Evolutionary conservation across 2,113 vertebrate genomes (phyloP).

Genomic region (Lontra canadensis): DNA sequence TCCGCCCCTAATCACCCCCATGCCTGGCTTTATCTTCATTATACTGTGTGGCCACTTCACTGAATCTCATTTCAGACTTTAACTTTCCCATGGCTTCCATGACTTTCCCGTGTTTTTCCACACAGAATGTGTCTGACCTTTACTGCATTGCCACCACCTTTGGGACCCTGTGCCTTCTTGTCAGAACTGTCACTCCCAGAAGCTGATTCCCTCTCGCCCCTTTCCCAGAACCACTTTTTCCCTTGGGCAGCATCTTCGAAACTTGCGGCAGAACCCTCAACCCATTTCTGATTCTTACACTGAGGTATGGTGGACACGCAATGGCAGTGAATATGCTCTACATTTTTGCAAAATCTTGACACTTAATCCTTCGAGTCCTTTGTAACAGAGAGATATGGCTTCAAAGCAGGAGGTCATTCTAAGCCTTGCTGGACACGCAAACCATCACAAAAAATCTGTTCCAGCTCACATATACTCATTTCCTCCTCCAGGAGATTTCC

Average conservation of each 20-base stretch:
- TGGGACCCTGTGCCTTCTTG: no score
- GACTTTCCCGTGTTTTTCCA: slow-evolving; percentile 94
- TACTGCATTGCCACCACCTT: no score
- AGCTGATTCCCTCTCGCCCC: no score
- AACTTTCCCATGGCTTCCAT: slow-evolving; percentile 98
- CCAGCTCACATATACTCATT: background rate
- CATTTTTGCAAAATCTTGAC: background rate
- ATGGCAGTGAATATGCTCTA: background rate
- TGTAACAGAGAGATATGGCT: background rate
- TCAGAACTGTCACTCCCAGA: no score
- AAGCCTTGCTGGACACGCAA: background rate
- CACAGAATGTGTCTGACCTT: slow-evolving; percentile 97
- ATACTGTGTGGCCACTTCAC: slow-evolving; percentile 94
- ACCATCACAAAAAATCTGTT: background rate
- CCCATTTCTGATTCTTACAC: background rate
- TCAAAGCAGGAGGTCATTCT: background rate
- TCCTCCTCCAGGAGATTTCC: background rate
- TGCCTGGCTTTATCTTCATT: slow-evolving; percentile 99
- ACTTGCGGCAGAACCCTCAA: no score
- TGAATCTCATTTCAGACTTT: slow-evolving; percentile 94
- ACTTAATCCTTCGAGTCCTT: background rate
- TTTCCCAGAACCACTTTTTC: no score
- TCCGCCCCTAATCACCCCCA: slow-evolving; percentile 98
- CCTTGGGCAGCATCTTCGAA: no score
- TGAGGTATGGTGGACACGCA: background rate